These are phyloP conservation scores for Bilobella aurantiaca DNA, from an alignment of 1,140 invertebrate species.

Conservation along the genomic window DNA sequence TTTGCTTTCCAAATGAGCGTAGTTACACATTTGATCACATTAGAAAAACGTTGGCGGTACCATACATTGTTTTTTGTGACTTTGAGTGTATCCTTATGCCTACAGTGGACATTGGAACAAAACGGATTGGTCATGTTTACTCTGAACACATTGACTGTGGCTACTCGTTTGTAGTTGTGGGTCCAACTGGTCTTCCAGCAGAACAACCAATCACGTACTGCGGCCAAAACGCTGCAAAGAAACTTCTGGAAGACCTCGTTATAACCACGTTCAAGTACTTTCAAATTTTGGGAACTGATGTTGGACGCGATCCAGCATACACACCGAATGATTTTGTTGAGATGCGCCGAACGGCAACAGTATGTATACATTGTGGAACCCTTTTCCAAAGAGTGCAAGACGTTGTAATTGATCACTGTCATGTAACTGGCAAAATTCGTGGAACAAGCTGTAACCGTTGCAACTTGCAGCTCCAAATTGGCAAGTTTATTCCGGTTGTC, in stretches of 20 bases:
- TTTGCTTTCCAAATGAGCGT: not conserved
- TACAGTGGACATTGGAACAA: too few species aligned
- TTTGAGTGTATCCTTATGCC: not conserved
- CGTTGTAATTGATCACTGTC: not conserved
- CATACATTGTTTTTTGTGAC: not conserved
- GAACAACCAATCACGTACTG: not conserved
- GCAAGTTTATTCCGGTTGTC: not conserved
- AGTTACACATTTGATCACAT: not conserved
- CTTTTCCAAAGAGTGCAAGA: too few species aligned
- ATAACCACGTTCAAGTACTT: not conserved
- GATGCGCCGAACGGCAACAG: not conserved
- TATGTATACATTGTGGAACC: not conserved
- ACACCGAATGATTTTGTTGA: not conserved
- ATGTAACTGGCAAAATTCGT: not conserved
- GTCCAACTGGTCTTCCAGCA: not conserved
- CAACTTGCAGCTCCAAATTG: not conserved
- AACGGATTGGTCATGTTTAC: not conserved
- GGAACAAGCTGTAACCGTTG: not conserved
- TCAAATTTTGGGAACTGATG: not conserved
- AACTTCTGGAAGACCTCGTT: not conserved
- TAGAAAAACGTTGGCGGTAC: not conserved
- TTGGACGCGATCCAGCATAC: not conserved
- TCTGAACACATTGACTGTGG: not conserved
- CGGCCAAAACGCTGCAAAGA: not conserved
- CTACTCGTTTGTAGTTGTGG: not conserved